Conservation (phyloP, 30 jellyfish, hydroid and myxozoan genomes). For the Phacellophora camtschatica region DNA sequence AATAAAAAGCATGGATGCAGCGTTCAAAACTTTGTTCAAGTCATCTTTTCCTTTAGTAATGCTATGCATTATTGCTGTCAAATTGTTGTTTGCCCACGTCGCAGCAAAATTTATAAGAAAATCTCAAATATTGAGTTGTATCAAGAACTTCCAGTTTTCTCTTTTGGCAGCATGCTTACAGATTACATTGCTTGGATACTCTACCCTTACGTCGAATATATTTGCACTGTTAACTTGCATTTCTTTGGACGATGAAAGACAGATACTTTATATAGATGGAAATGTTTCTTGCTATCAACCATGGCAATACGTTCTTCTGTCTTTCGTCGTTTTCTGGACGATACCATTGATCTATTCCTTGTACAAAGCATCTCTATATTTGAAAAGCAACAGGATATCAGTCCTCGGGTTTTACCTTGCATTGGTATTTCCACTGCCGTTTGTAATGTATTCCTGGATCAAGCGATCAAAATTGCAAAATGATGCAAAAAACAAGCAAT, state of each 20-base stretch:
- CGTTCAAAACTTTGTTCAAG: background rate
- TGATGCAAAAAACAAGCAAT: too few species aligned
- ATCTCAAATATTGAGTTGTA: background rate
- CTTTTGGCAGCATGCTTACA: background rate
- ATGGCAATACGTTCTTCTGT: background rate
- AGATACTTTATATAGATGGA: background rate
- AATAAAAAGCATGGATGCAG: too few species aligned
- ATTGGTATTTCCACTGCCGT: background rate
- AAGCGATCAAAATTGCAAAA: background rate
- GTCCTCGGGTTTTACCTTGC: background rate
- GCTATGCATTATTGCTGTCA: background rate
- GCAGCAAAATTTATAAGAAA: background rate
- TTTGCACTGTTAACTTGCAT: background rate
- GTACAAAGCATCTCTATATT: background rate
- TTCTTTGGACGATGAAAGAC: background rate
- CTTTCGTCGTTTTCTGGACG: background rate
- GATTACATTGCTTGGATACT: background rate
- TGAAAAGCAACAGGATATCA: background rate
- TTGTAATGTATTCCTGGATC: background rate
- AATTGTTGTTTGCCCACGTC: background rate
- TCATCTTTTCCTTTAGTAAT: background rate
- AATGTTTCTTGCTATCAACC: background rate
- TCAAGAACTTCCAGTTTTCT: background rate
- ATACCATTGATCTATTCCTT: background rate
- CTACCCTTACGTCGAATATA: background rate